These are phyloP conservation scores for Suillia variegata DNA, from an alignment of 2,888 invertebrate species.

Conservation along the genomic window DNA sequence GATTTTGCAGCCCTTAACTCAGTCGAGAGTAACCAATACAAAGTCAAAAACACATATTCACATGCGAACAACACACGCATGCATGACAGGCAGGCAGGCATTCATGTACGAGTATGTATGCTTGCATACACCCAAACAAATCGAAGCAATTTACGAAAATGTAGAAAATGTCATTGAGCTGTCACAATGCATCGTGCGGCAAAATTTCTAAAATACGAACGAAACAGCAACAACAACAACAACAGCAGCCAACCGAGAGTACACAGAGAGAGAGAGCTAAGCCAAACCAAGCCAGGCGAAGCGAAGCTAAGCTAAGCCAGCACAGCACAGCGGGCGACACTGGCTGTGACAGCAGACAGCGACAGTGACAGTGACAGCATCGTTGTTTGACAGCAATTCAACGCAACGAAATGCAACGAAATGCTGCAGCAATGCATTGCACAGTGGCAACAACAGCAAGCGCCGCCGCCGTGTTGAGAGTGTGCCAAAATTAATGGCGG, in stretches of 20 bases:
- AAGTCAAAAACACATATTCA: no score
- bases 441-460: slow-evolving; percentile 17
- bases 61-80: background rate
- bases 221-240: slow-evolving; percentile 22
- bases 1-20: no score
- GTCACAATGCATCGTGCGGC: slow-evolving; percentile 51
- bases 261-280: no score
- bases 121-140: slow-evolving; percentile 32
- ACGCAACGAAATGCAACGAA: slow-evolving; percentile 31
- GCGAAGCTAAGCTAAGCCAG: no score
- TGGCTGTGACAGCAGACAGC: slow-evolving; percentile 21
- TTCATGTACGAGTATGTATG: no score
- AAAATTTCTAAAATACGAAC: slow-evolving; percentile 40
- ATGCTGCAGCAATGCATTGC: slow-evolving; percentile 25
- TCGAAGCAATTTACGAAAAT: slow-evolving; percentile 57
- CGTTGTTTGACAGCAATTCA: slow-evolving; percentile 46
- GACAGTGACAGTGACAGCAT: slow-evolving; percentile 49
- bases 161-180: slow-evolving; percentile 57
- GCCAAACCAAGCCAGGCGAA: no score
- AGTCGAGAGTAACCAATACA: no score
- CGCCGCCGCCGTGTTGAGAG: slow-evolving; percentile 25
- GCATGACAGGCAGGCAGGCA: no score
- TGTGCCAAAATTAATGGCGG: slow-evolving; percentile 46
- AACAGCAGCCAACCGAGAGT: no score
- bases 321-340: slow-evolving; percentile 19